Conservation (phyloP, 2,888 invertebrate genomes). For the Drosophila merina region DNA sequence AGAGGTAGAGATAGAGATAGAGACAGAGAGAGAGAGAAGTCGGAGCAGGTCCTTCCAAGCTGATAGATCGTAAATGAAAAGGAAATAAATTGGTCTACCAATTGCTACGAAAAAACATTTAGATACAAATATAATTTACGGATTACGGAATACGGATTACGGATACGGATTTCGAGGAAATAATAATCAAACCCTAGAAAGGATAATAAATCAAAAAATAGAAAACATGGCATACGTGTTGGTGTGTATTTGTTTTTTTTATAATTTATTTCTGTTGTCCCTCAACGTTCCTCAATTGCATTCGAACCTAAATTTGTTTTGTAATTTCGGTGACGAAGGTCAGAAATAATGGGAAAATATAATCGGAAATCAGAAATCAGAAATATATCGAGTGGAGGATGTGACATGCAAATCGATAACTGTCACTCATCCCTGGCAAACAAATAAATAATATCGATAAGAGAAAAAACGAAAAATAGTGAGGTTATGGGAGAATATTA, state of each 20-base stretch:
- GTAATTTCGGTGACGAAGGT: neutral
- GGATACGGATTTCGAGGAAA: neutral
- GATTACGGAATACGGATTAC: neutral
- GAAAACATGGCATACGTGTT: constrained; percentile 4
- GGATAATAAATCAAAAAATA: neutral
- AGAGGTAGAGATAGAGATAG: neutral
- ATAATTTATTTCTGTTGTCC: constrained; percentile 2
- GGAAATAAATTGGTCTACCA: neutral
- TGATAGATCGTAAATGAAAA: constrained; percentile 1
- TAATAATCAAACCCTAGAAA: neutral
- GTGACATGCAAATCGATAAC: constrained; percentile 33
- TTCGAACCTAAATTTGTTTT: too few relatives aligned
- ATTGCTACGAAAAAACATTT: constrained; percentile 1
- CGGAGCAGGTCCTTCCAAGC: neutral
- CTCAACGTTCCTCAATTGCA: neutral
- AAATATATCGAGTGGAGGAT: constrained; percentile 33
- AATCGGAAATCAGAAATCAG: constrained; percentile 14
- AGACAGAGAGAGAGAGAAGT: neutral
- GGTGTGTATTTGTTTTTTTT: neutral
- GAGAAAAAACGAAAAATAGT: constrained; percentile 11
- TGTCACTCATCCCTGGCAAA: constrained; percentile 16
- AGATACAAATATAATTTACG: constrained; percentile 3
- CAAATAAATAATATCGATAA: neutral
- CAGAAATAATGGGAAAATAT: constrained; percentile 12
- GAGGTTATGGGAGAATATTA: neutral